A percentile compares a stretch with the other conserved stretches of the same genome.
Evolutionary conservation across 2,888 invertebrate genomes (phyloP).

Genomic region (Caenorhabditis wallacei): DNA sequence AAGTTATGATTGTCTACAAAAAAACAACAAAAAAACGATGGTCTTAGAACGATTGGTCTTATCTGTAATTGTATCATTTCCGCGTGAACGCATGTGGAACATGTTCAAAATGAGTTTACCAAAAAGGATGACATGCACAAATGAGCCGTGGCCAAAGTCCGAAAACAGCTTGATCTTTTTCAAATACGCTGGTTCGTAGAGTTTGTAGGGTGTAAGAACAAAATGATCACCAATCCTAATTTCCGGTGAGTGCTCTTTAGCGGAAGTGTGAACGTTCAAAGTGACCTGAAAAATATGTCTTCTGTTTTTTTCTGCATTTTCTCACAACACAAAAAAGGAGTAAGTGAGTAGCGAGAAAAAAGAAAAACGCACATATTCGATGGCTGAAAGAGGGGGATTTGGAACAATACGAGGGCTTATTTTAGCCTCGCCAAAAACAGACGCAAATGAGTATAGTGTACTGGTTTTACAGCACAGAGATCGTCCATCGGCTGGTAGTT

Average conservation of each 20-base stretch:
- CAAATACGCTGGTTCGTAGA: conserved; percentile 77
- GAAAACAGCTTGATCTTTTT: conserved; percentile 74
- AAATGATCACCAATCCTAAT: conserved; percentile 78
- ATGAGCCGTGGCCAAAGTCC: conserved; percentile 75
- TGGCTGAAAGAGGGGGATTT: conserved; percentile 75
- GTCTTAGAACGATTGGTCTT: not conserved
- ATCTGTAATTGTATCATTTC: conserved; percentile 20
- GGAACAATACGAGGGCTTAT: conserved; percentile 75
- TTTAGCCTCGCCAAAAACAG: conserved; percentile 74
- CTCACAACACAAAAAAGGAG: not conserved
- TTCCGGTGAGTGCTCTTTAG: conserved; percentile 76
- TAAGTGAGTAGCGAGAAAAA: conserved; percentile 12
- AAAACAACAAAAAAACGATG: conserved; percentile 12
- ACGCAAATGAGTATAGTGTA: conserved; percentile 77
- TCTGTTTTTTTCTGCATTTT: conserved; percentile 9
- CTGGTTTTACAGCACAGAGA: conserved; percentile 78
- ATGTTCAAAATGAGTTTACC: conserved; percentile 66
- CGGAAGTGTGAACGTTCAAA: conserved; percentile 78
- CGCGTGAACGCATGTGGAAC: conserved; percentile 40
- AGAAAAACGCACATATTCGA: conserved; percentile 72
- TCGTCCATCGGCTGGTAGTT: conserved; percentile 72
- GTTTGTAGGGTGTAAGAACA: conserved; percentile 74
- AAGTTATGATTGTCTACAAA: not conserved
- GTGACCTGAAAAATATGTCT: conserved; percentile 68
- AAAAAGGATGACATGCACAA: conserved; percentile 77